Evolutionary conservation across 2,797 vertebrate species (phyloP).

Genomic region (Epinephelus coioides): DNA sequence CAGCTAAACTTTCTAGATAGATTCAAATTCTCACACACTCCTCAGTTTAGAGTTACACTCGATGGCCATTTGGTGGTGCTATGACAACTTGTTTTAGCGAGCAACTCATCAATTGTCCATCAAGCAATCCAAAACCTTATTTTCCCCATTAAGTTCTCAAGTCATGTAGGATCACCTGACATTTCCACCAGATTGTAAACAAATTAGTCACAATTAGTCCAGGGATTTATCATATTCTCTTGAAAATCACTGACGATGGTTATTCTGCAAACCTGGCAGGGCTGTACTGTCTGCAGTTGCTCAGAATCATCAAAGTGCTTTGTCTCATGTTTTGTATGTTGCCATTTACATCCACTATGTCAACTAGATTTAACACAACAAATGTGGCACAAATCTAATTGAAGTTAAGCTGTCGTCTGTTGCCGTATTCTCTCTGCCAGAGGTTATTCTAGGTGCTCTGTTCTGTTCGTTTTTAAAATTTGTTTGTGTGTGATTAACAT

Average conservation of each 20-base stretch:
- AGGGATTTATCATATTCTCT: neutral
- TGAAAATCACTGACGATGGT: neutral
- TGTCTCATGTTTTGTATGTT: neutral
- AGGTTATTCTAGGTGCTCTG: no score
- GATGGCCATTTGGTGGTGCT: neutral
- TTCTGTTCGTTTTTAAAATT: neutral
- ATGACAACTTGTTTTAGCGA: neutral
- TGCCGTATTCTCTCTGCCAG: no score
- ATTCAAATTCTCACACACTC: no score
- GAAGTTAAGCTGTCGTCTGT: neutral
- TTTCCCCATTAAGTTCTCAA: neutral
- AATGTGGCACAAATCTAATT: neutral
- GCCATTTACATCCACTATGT: neutral
- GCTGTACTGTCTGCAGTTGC: neutral
- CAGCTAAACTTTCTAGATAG: neutral
- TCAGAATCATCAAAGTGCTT: neutral
- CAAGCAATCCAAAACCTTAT: neutral
- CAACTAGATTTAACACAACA: neutral
- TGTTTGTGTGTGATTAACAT: neutral
- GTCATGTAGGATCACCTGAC: neutral
- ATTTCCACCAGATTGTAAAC: neutral
- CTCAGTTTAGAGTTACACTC: neutral
- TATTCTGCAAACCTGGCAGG: neutral
- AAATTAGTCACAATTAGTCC: neutral
- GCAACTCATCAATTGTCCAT: neutral